Conservation (phyloP, 2,113 vertebrate genomes). For the Halcyon malimbica region DNA sequence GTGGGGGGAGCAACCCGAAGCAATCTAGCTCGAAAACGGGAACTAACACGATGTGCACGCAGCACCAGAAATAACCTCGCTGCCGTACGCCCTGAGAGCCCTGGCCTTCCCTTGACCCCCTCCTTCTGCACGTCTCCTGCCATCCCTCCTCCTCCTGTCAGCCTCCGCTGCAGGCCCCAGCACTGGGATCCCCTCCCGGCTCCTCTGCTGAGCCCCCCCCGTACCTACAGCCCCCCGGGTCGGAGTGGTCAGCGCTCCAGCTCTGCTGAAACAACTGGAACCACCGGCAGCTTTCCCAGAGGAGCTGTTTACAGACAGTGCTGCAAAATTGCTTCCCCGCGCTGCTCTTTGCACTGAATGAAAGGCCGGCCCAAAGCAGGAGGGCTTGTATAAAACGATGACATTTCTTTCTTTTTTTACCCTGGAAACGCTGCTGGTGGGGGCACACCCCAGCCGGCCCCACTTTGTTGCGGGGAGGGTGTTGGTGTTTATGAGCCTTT, state of each 20-base stretch:
- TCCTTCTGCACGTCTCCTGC: not conserved
- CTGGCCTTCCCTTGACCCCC: constrained; percentile 40
- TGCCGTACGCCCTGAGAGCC: not conserved
- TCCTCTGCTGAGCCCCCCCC: not conserved
- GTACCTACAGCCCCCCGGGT: not conserved
- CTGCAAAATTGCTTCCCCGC: not conserved
- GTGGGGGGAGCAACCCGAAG: not conserved
- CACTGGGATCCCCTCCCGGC: not conserved
- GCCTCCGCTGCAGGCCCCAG: not conserved
- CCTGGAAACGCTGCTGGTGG: not conserved
- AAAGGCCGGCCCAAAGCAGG: not conserved
- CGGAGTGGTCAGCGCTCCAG: not conserved
- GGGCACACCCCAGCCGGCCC: not conserved
- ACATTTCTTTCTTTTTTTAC: not conserved
- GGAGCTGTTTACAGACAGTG: not conserved
- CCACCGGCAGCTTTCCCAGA: not conserved
- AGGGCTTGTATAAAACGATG: not conserved
- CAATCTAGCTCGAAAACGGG: not conserved
- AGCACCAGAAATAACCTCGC: not conserved
- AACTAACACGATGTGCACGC: not conserved
- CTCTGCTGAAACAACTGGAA: not conserved
- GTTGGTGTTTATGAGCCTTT: not conserved
- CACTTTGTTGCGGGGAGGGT: not conserved
- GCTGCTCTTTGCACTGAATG: rapidly evolving
- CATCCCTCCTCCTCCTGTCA: not conserved